These are phyloP conservation scores for Ptychochromis oligacanthus DNA, from an alignment of 2,113 vertebrate genomes.

Conservation along the genomic window DNA sequence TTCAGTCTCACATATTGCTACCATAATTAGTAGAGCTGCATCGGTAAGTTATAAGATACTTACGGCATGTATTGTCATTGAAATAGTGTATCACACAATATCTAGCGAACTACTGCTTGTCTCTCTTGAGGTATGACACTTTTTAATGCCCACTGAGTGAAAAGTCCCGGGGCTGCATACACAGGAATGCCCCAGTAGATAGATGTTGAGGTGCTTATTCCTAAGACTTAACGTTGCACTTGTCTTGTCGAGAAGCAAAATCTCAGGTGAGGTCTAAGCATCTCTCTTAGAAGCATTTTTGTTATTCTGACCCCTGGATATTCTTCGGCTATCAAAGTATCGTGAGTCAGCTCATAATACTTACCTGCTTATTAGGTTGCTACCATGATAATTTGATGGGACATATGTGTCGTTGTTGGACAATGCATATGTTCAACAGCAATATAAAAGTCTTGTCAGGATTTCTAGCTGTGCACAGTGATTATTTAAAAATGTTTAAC, in stretches of 20 bases:
- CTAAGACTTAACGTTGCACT: background rate
- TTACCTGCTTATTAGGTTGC: background rate
- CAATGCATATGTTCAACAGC: background rate
- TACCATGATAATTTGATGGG: constrained; percentile 5
- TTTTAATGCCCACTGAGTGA: constrained; percentile 43
- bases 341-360: constrained; percentile 11
- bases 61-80: constrained; percentile 29
- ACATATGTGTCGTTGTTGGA: background rate
- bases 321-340: background rate
- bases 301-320: constrained; percentile 2
- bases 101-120: background rate
- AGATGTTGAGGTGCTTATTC: background rate
- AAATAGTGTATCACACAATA: constrained; percentile 34
- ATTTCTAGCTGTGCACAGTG: constrained; percentile 6
- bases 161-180: background rate
- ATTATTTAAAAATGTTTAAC: constrained; percentile 21
- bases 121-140: constrained; percentile 28
- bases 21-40: constrained; percentile 55
- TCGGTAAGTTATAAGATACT: constrained; percentile 44
- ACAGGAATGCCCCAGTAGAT: constrained; percentile 6
- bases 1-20: constrained; percentile 18
- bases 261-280: background rate
- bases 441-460: constrained; percentile 5
- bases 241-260: background rate
- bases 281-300: background rate